Conservation (phyloP, 2,113 vertebrate species). For the Rhea americana region DNA sequence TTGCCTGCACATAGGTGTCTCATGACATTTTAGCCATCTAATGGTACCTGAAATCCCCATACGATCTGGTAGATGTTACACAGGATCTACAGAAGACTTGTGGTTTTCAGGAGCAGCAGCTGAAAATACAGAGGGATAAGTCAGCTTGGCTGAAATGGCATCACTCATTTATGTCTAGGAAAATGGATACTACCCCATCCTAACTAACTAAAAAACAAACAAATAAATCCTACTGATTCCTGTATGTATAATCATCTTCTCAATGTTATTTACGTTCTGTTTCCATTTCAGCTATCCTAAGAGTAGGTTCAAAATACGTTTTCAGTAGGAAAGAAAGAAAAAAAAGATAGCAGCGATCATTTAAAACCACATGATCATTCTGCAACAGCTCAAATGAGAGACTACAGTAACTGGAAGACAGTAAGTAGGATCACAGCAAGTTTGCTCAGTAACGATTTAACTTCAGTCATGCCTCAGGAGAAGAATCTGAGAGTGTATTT, state of each 20-base stretch:
- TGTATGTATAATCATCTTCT: background rate
- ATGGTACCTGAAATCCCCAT: background rate
- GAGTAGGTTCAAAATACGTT: background rate
- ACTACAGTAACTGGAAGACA: background rate
- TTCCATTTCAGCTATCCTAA: background rate
- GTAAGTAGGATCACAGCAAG: background rate
- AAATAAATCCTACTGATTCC: background rate
- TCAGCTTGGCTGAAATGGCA: background rate
- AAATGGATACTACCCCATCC: background rate
- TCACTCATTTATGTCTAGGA: background rate
- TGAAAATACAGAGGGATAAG: background rate
- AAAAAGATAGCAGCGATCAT: background rate
- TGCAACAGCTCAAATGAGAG: background rate
- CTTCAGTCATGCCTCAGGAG: background rate
- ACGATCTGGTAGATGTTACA: background rate
- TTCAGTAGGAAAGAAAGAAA: background rate
- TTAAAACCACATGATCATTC: background rate
- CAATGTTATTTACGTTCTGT: background rate
- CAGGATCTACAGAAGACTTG: accelerated
- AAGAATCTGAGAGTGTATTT: conserved; percentile 56
- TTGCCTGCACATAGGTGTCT: background rate
- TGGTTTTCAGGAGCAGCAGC: background rate
- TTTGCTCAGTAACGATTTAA: conserved; percentile 5
- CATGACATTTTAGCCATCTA: background rate
- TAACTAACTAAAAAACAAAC: background rate